Evolutionary conservation across 2,888 invertebrate genomes (phyloP), one percentile per base, ranked within the genome.

Genomic region (Prenolepis imparis): DNA sequence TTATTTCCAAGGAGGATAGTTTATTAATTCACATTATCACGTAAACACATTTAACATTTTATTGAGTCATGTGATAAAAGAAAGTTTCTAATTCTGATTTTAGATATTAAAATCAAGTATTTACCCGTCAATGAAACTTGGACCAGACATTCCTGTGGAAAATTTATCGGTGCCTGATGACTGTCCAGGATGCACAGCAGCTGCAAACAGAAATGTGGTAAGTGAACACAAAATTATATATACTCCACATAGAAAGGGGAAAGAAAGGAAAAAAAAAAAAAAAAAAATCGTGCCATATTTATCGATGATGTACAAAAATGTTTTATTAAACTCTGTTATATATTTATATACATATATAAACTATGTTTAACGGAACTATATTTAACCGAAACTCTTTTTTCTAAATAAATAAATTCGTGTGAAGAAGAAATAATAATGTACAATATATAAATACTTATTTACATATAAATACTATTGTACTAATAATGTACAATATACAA

Each of bases 81-180:
- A 44, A 61, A 18, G 1, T 24, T 15, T 63, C 0, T 12, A 24
- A 52, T 64, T 28, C 28, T 36, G 3, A 12, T 52, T 41, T 39
- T 3, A 75, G 18, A 8, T 55, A 36, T 1, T 9, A 41, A 21
- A 32, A 70, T 52, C 48, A 52, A 36, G 68, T 85, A 83, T 75
- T 89, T 87, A 90, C 90, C 88, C 77, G 41, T 88, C 87, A 1
- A 90, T 77, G 21, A 90, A 90, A 15, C 74, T 39, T 9, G 86
- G 75, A 5, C 82, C 84, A n/a, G 84, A 75, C 41, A 88, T 55
- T 39, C 86, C 89, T 6, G 90, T 83, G 1, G 90, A 88, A 77
- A 90, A 90, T 82, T 39, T 87, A 52, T 90, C 88, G 32, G 77
- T 75, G 21, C 70, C 86, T 1, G 87, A 81, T 52, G 84, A 48